Percentiles rank a stretch among this genome's conserved stretches.
Conservation (phyloP, 2,797 vertebrate genomes). For the Acanthiza pusilla region DNA sequence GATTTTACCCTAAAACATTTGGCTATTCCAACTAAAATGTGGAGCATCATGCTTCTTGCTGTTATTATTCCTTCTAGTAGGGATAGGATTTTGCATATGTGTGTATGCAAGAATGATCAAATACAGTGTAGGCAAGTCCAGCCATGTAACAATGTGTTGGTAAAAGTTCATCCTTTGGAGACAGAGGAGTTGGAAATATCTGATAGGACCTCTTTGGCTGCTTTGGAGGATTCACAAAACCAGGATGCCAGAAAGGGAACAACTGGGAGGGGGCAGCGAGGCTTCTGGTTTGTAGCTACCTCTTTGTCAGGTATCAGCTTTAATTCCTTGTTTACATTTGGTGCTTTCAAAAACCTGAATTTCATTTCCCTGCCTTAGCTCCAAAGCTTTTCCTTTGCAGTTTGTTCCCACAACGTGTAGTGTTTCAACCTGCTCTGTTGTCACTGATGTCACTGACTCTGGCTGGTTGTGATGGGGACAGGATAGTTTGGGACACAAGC, state of each 20-base stretch:
- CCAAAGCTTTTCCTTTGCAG: neutral
- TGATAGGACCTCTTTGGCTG: neutral
- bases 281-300: neutral
- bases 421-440: neutral
- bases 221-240: neutral
- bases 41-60: neutral
- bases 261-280: neutral
- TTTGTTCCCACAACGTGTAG: neutral
- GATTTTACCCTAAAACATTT: slow-evolving; percentile 22
- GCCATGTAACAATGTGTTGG: neutral
- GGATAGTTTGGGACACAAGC: neutral
- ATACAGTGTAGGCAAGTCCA: neutral
- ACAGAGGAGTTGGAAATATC: neutral
- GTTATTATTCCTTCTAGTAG: neutral
- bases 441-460: neutral
- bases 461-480: neutral
- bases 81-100: neutral
- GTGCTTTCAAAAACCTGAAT: neutral
- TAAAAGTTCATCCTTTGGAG: neutral
- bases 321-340: neutral
- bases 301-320: neutral
- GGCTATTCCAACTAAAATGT: neutral
- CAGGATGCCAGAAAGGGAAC: neutral
- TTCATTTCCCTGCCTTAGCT: neutral
- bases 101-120: neutral